Evolutionary conservation across 2,113 vertebrate species (phyloP).

Genomic region (Galbula dea): DNA sequence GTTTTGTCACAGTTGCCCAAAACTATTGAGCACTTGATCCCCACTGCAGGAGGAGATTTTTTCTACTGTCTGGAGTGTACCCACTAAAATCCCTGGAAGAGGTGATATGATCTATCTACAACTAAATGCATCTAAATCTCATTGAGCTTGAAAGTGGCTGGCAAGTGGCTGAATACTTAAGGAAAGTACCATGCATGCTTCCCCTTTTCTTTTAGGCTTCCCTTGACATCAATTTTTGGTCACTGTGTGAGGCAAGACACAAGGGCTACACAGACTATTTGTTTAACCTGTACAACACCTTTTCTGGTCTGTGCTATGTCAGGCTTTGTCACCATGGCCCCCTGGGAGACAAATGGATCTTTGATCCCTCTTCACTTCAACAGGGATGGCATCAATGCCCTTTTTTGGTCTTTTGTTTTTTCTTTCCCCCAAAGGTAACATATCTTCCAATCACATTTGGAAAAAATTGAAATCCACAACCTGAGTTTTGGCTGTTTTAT

Average conservation of each 20-base stretch:
- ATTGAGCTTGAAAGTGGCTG: not conserved
- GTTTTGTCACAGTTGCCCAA: not conserved
- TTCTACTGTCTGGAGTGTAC: not conserved
- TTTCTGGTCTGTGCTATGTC: not conserved
- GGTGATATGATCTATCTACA: not conserved
- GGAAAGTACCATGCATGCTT: not conserved
- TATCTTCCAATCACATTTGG: not conserved
- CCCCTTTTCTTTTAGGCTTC: not conserved
- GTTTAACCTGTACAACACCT: not conserved
- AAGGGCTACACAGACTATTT: not conserved
- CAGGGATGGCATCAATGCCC: not conserved
- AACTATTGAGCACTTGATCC: not conserved
- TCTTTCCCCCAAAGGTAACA: not conserved
- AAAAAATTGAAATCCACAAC: not conserved
- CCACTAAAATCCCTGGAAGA: not conserved
- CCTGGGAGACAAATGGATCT: not conserved
- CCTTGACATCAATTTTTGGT: not conserved
- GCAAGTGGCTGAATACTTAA: not conserved
- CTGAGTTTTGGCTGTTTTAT: not conserved
- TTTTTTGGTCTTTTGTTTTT: not conserved
- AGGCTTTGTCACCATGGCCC: not conserved
- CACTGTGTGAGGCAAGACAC: not conserved
- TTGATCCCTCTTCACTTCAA: not conserved
- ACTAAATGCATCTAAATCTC: not conserved
- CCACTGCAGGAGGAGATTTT: not conserved